Conservation (phyloP, 2,113 vertebrate genomes). For the Calyptommatus sinebrachiatus region DNA sequence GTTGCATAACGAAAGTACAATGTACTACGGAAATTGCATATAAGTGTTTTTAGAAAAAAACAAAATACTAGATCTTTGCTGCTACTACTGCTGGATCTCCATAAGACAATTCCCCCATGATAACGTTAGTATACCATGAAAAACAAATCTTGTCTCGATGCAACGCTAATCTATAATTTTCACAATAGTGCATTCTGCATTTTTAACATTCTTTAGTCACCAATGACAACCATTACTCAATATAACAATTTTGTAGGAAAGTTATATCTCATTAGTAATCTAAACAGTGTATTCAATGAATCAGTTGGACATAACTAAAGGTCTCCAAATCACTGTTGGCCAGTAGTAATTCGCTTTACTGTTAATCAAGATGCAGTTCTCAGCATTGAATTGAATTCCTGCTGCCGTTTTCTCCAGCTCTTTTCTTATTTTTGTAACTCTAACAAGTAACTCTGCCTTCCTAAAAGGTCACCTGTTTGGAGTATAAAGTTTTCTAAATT, state of each 20-base stretch:
- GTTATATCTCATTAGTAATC: conserved; percentile 25
- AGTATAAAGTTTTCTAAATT: background rate
- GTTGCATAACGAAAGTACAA: no score
- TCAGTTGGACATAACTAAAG: background rate
- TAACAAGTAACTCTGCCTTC: no score
- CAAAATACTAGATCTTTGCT: no score
- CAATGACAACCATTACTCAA: conserved; percentile 24
- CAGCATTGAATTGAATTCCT: no score
- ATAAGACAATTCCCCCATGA: background rate
- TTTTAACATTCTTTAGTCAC: conserved; percentile 33
- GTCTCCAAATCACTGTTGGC: no score
- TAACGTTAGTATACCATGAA: background rate
- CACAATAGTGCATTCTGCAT: background rate
- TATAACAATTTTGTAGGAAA: conserved; percentile 21
- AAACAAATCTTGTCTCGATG: background rate
- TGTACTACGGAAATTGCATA: no score
- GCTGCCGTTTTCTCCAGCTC: no score
- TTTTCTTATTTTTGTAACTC: no score
- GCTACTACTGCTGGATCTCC: no score
- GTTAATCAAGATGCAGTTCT: no score
- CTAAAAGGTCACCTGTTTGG: background rate
- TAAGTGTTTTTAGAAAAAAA: no score
- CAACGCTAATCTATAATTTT: background rate
- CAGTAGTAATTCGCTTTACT: no score
- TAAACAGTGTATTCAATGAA: background rate